These are phyloP conservation scores for Kryptolebias ocellatus DNA, from an alignment of 2,797 vertebrate species.

Conservation along the genomic window DNA sequence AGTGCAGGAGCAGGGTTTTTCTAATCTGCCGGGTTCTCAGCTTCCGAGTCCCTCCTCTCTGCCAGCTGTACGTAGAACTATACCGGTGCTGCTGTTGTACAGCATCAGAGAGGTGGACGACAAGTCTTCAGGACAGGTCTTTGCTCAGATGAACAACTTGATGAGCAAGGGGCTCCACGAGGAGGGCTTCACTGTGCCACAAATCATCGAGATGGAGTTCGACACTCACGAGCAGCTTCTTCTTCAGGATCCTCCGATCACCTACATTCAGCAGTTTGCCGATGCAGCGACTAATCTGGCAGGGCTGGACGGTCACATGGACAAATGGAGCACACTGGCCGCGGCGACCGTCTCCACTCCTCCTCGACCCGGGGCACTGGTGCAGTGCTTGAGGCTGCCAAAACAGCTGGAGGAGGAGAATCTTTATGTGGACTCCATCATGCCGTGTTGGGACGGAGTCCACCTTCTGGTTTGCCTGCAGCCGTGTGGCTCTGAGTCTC, in stretches of 20 bases:
- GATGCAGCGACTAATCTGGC: conserved; percentile 91
- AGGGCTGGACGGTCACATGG: conserved; percentile 89
- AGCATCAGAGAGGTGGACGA: conserved; percentile 98
- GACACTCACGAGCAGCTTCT: conserved; percentile 96
- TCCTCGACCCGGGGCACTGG: conserved; percentile 93
- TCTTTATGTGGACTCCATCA: conserved; percentile 95
- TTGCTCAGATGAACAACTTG: conserved; percentile 97
- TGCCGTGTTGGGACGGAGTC: conserved; percentile 96
- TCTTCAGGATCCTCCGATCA: conserved; percentile 97
- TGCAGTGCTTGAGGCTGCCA: conserved; percentile 94
- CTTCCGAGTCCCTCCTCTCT: conserved; percentile 66
- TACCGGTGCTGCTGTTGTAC: conserved; percentile 94
- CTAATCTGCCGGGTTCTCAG: conserved; percentile 64
- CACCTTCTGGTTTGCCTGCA: conserved; percentile 94
- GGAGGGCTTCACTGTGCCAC: conserved; percentile 97
- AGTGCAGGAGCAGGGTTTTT: conserved; percentile 88
- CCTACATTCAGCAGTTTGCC: conserved; percentile 98
- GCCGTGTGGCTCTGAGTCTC: conserved; percentile 89
- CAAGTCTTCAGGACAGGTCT: conserved; percentile 93
- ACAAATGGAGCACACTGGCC: conserved; percentile 94
- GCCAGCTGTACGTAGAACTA: conserved; percentile 88
- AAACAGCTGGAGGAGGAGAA: conserved; percentile 96
- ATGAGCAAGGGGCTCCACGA: conserved; percentile 98
- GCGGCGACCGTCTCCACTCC: conserved; percentile 49
- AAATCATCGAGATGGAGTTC: conserved; percentile 99